Conservation (phyloP, 1,140 invertebrate species). For the Batillaria attramentaria region DNA sequence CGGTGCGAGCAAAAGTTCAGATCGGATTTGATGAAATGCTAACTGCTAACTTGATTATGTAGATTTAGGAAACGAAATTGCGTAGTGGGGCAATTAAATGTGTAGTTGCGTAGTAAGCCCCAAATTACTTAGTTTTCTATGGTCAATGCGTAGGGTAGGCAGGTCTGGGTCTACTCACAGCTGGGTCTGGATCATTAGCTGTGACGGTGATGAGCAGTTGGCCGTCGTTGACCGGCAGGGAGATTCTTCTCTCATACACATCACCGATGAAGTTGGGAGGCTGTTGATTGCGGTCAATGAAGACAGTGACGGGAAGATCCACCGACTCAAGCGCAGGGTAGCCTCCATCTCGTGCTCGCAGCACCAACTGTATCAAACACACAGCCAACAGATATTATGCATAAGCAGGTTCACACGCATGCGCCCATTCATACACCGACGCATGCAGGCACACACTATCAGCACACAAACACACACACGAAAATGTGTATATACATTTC, state of each 20-base stretch:
- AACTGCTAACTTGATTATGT: too few relatives aligned
- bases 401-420: neutral
- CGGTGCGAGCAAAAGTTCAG: too few relatives aligned
- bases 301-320: constrained; percentile 45
- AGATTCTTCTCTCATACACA: constrained; percentile 39
- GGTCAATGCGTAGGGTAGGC: too few relatives aligned
- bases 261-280: constrained; percentile 50
- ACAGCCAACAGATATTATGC: too few relatives aligned
- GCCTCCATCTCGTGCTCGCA: constrained; percentile 46
- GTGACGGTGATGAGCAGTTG: constrained; percentile 74
- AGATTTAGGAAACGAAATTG: too few relatives aligned
- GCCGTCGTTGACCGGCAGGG: constrained; percentile 40
- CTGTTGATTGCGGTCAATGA: constrained; percentile 46
- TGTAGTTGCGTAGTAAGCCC: too few relatives aligned
- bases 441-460: constrained; percentile 1
- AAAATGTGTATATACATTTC: too few relatives aligned
- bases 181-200: constrained; percentile 64
- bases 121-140: too few relatives aligned
- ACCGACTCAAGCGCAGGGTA: constrained; percentile 31
- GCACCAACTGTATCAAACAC: constrained; percentile 39
- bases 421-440: neutral
- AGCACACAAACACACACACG: too few relatives aligned
- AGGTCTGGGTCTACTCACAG: constrained; percentile 37
- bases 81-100: too few relatives aligned
- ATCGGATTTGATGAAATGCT: too few relatives aligned